Base-by-base conservation (phyloP, 2,797 vertebrate species). In the Gastrophryne carolinensis region DNA sequence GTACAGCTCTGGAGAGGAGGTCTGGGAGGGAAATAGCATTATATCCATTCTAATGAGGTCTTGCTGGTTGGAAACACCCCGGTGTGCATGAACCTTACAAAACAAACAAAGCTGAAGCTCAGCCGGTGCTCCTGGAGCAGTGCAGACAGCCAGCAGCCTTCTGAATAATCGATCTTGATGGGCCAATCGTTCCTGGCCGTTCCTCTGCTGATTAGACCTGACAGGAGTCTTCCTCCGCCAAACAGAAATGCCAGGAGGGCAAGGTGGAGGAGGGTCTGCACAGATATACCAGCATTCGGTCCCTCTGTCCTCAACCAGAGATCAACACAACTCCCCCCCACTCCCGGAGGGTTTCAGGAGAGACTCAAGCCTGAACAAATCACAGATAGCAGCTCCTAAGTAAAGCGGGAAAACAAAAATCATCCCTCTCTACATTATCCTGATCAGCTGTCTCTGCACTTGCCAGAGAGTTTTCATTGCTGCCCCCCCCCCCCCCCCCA, bases 141-240 rank as follows among this genome's bases (percentile, higher is more conserved):
- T 24, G 11, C 23, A n/a, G 30, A n/a, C 34, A 13, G 8, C 5
- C 2, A 0, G 3, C 2, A 1, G 13, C 10, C 37, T 54, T 32
- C 32, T 32, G 62, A 11, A 9, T 64, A 65, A 73, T 3, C 4
- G 2, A 37, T 39, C 58, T 27, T 15, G 34, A 65, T 32, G 65
- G 56, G 19, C 7, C 11, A 5, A 19, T 44, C 23, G 65, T 4
- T 11, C 23, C 17, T 49, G 13, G 39, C 19, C 24, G 19, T 13
- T 30, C 8, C 24, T 3, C 0, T 19, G 27, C 58, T 70, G 57
- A 76, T 76, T 47, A 53, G 26, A 76, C 15, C 34, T 21, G 73
- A 76, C 73, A 76, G 32, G 34, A 73, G 58, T 24, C 8, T 30
- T 47, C 44, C 35, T 34, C 49, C 62, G 21, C 52, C 65, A 13